These are phyloP conservation scores for Leistus spinibarbis DNA, from an alignment of 2,888 invertebrate species.

Conservation along the genomic window DNA sequence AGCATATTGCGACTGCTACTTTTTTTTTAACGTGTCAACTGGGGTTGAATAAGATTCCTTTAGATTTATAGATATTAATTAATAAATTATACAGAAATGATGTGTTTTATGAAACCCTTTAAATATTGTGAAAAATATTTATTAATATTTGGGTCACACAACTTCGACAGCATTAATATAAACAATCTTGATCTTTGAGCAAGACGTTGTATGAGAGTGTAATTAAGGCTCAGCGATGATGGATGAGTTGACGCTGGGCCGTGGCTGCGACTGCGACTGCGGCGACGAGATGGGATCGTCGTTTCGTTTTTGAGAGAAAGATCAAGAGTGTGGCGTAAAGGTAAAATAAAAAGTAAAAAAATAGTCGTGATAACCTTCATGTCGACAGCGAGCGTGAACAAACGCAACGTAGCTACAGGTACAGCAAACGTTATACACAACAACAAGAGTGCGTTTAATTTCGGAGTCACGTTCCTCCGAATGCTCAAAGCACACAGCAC, in stretches of 20 bases:
- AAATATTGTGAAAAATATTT: too few species aligned
- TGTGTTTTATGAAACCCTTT: too few species aligned
- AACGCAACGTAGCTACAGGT: neutral
- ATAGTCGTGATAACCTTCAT: neutral
- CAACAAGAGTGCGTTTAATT: neutral
- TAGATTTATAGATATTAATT: neutral
- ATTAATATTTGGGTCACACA: too few species aligned
- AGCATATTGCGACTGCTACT: neutral
- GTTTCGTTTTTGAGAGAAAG: neutral
- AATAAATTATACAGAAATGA: too few species aligned
- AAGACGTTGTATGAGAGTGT: neutral
- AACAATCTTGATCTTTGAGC: neutral
- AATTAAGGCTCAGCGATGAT: neutral
- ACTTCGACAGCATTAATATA: neutral
- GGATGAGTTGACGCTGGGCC: neutral
- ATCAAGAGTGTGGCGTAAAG: neutral
- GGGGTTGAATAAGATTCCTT: neutral
- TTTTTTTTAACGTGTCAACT: neutral
- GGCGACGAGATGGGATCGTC: neutral
- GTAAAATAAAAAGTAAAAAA: neutral
- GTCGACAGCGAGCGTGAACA: neutral
- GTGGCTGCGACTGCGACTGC: too few species aligned
- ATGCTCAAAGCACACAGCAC: neutral
- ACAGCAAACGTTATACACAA: too few species aligned
- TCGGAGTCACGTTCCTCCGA: neutral